Base-by-base conservation (phyloP, 2,797 vertebrate species). In the Sebastes matsubarae region DNA sequence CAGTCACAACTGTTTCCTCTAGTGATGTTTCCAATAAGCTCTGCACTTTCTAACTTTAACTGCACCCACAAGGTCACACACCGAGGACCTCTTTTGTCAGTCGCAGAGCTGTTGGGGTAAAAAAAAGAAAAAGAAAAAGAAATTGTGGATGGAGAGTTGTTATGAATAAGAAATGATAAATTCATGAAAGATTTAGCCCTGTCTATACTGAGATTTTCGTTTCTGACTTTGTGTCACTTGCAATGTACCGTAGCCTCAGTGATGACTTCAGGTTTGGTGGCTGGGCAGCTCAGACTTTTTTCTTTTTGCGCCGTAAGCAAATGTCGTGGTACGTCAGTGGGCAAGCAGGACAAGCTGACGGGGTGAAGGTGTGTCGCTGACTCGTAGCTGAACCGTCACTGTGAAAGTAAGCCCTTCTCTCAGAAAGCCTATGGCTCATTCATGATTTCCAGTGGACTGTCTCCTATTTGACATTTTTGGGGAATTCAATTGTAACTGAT, bases 81-180 rank as follows among this genome's bases (percentile, higher is more conserved):
- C 52, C 32, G 27, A 77, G 72, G 64, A 76, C 74, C 77, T 81
- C 16, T 64, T 69, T 71, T 70, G 78, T 85, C 87, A 79, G 79
- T 71, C 10, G 25, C 71, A 67, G 69, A 68, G 77, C 75, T 69
- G 78, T 74, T 72, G 20, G 22, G 3, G 38, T 4, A 1, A 18
- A 18, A 64, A 59, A 55, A 46, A 14, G 1, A 2, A 61, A 59
- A 55, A 46, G 25, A 59, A 79, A 55, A 64, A 82, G 36, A 81
- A 87, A 73, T 75, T 75, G 79, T 82, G 85, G 85, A 83, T 75
- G 70, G 90, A 89, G 85, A 87, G 72, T 91, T 81, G 83, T 70
- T 83, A 96, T 96, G 88, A 96, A 96, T 96, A 95, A 96, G 89
- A 93, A 88, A 96, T 95, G 94, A 86, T 86, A 85, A 74, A 89